Conservation (phyloP, 2,888 invertebrate genomes). For the Aelia acuminata region DNA sequence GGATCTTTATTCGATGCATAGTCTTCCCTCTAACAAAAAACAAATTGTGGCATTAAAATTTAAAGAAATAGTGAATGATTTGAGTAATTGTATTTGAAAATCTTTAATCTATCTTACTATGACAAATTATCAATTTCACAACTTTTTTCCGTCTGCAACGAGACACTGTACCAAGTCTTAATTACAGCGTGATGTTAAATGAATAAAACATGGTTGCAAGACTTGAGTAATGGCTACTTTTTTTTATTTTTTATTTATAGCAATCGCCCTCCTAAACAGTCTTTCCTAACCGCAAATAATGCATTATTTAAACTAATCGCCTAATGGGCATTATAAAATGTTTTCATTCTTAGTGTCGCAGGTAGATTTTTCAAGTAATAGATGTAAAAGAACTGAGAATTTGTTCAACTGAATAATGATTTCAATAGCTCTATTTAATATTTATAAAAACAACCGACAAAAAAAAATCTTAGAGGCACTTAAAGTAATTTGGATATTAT, state of each 20-base stretch:
- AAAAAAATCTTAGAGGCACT: not conserved
- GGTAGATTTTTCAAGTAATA: not conserved
- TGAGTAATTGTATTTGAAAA: not conserved
- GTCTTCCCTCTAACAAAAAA: too few relatives aligned
- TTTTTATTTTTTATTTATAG: not conserved
- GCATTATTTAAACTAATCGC: conserved; percentile 33
- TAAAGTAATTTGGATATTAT: not conserved
- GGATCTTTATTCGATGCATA: too few relatives aligned
- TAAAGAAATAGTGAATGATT: not conserved
- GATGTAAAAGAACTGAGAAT: not conserved
- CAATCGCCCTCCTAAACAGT: not conserved
- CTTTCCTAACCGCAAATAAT: conserved; percentile 24
- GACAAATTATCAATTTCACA: not conserved
- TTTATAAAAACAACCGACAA: not conserved
- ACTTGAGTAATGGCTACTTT: not conserved
- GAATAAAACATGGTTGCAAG: conserved; percentile 48
- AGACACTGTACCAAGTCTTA: not conserved
- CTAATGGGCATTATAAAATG: conserved; percentile 22
- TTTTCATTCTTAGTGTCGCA: not conserved
- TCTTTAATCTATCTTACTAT: not conserved
- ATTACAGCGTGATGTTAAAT: conserved; percentile 24
- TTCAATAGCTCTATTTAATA: conserved; percentile 5
- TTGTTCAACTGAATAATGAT: not conserved
- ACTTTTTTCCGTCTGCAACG: not conserved
- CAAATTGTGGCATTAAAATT: not conserved